Percentiles rank a stretch among this genome's conserved stretches.
Conservation (phyloP, 2,888 invertebrate genomes). For the Crioceris asparagi region DNA sequence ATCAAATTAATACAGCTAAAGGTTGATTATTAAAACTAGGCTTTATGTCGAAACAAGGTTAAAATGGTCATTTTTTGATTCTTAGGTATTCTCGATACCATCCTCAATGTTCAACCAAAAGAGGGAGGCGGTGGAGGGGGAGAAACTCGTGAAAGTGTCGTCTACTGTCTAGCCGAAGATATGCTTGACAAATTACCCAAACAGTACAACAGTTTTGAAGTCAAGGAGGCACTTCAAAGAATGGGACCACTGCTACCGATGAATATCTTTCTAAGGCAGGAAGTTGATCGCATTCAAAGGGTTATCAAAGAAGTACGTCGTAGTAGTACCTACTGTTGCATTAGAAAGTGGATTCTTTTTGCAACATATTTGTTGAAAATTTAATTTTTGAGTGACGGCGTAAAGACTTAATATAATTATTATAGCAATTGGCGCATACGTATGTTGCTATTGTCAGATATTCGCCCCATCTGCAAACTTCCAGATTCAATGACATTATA, state of each 20-base stretch:
- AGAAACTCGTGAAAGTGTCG: conserved; percentile 86
- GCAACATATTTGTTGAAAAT: too few species aligned
- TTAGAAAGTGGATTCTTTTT: too few species aligned
- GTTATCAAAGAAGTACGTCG: conserved; percentile 63
- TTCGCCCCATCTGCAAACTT: neutral
- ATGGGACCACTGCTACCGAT: conserved; percentile 91
- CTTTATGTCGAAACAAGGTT: too few species aligned
- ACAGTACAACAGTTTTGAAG: conserved; percentile 82
- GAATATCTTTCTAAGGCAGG: conserved; percentile 86
- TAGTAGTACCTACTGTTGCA: too few species aligned
- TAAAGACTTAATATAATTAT: too few species aligned
- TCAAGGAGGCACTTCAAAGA: conserved; percentile 74
- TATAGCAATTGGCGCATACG: too few species aligned
- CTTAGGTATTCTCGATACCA: conserved; percentile 75
- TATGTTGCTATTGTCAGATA: too few species aligned
- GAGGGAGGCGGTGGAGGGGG: conserved; percentile 86
- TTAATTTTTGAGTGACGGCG: too few species aligned
- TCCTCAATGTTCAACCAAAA: conserved; percentile 94
- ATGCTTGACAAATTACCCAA: conserved; percentile 80
- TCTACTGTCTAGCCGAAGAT: conserved; percentile 84
- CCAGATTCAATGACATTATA: conserved; percentile 1
- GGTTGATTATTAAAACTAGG: conserved; percentile 39
- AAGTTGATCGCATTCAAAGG: conserved; percentile 73
- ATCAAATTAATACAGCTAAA: conserved; percentile 93
- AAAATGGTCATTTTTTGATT: too few species aligned